Evolutionary conservation across 2,888 invertebrate genomes (phyloP), one percentile per base, ranked within the genome.

Genomic region (Ophonus ardosiacus): DNA sequence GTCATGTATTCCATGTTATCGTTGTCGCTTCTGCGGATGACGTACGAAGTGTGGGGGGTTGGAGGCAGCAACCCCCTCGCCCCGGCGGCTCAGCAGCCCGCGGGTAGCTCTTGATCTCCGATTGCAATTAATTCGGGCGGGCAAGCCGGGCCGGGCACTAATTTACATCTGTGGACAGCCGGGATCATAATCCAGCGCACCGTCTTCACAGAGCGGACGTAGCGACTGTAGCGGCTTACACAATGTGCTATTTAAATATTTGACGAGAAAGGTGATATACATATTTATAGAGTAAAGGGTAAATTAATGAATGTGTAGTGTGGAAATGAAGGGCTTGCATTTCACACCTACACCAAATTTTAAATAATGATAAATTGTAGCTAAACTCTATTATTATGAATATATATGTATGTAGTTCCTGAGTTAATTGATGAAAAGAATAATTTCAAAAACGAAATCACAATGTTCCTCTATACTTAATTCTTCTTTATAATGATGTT

Each of bases 161-260:
- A 85, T 91, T 91, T 90, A 90, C 90, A 91, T 90, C 90, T 90
- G 90, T 89, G 90, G 91, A 91, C 90, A 90, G 89, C 87, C 85
- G 78, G 84, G 84, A 84, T 84, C 84, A 78, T 84, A 84, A 78
- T 15, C 38, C 81, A 4, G 81, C 18, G 15, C 84, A 43, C 65
- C 38, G 15, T 63, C 10, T 7, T 43, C n/a, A 21, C 17, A 43
- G 63, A 84, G 84, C 84, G 84, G 63, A 21, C 18, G 57, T 17
- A 21, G 18, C 63, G 13, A 51, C 43, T 63, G 63, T 63, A 18
- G 63, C 63, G 21, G 18, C 18, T 59, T 59, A 63, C 63, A 63
- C 63, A 63, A 24, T 21, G 63, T 63, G 10, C 18, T 63, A 63
- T 63, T 68, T 68, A 68, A 68, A 68, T 68, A 68, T 68, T 68